Evolutionary conservation across 2,797 vertebrate genomes (phyloP), one percentile per base, ranked within the genome.

Genomic region (Spinibarbus caldwelli): DNA sequence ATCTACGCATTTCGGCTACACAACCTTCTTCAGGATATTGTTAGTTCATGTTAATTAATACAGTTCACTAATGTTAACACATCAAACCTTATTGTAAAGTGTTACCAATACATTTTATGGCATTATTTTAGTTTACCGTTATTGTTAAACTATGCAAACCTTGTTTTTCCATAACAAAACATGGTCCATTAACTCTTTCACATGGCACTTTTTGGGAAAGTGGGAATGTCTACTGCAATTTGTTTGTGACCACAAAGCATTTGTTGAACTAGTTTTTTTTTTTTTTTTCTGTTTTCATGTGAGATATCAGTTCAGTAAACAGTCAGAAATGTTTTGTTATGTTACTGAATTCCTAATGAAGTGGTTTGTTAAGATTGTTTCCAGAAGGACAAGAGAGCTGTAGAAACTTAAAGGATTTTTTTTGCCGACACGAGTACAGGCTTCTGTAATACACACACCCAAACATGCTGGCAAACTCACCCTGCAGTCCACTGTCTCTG

Each of bases 401-500:
- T 26, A 9, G 67, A 57, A 71, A 62, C n/a, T 3, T 7, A 11
- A 57, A 57, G 45, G 17, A 43, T 1, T 1, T 49, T 66, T 72
- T 26, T 78, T 34, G 83, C 64, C 70, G 62, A 38, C 31, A 26
- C 12, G 31, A 67, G 23, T 67, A 66, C 21, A 83, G 54, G n/a
- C 31, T n/a, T 59, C 2, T 41, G 21, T 64, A 71, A 77, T 70
- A 49, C 68, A 76, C 54, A 83, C 62, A 67, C 54, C 72, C 73
- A 82, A 45, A 78, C 81, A 81, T 29, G 71, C 0, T 19, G 43
- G 26, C 8, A 71, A 15, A 85, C 87, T 93, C 87, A 95, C 95
- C 94, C 92, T 93, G 93, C 67, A 92, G 83, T 87, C 90, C 89
- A 86, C 91, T 90, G 90, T 96, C 95, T 89, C 93, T 87, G 54